A percentile compares a stretch with the other conserved stretches of the same genome.
Evolutionary conservation across 30 jellyfish, hydroid and myxozoan species (phyloP).

Genomic region (Aurelia coerulea): DNA sequence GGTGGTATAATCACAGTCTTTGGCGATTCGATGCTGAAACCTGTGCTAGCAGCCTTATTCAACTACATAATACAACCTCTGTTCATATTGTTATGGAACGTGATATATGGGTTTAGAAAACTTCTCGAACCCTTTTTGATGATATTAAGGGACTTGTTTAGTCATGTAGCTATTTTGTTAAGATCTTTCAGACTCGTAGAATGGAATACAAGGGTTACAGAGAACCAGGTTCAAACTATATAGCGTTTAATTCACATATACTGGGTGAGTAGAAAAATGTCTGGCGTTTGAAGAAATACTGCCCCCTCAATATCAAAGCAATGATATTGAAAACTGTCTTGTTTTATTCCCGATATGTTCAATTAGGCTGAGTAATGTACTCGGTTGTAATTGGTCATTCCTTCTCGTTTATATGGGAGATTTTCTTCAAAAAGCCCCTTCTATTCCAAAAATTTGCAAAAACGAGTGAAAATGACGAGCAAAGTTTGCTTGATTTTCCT

Average conservation of each 20-base stretch:
- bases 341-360: no score
- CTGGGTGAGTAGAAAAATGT: not conserved
- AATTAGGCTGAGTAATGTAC: no score
- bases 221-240: slow-evolving; percentile 30
- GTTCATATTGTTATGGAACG: slow-evolving; percentile 69
- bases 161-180: slow-evolving; percentile 61
- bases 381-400: no score
- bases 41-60: slow-evolving; percentile 62
- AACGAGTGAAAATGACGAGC: no score
- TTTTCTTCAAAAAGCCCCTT: no score
- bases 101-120: slow-evolving; percentile 60
- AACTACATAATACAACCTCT: slow-evolving; percentile 69
- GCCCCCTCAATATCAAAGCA: no score
- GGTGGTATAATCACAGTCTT: slow-evolving; percentile 64
- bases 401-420: no score
- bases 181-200: slow-evolving; percentile 71
- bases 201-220: slow-evolving; percentile 11
- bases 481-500: no score
- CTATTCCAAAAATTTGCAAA: no score
- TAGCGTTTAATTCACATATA: not conserved
- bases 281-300: no score
- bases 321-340: no score
- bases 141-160: slow-evolving; percentile 42
- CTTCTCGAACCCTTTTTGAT: slow-evolving; percentile 54
- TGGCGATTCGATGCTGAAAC: slow-evolving; percentile 76